These are phyloP conservation scores for Amphimedon queenslandica DNA, from an alignment of 37 sponge, comb jelly and placozoan genomes.

Conservation along the genomic window DNA sequence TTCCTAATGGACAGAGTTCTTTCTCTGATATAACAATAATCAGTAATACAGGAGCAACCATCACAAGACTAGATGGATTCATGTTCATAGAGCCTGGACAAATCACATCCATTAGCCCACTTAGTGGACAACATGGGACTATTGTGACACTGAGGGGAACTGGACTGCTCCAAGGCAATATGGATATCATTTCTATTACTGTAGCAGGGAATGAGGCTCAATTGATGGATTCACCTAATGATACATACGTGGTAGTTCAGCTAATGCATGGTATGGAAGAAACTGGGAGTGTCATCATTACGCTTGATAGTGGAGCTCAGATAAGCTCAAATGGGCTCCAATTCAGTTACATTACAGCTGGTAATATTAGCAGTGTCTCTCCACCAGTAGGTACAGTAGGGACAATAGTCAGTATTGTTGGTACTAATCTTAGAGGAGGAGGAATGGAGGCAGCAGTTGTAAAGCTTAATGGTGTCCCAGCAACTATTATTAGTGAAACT, in stretches of 20 bases:
- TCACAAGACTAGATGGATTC: constrained; percentile 17
- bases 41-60: constrained; percentile 48
- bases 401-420: constrained; percentile 9
- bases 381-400: constrained; percentile 22
- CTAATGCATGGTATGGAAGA: not conserved
- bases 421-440: constrained; percentile 39
- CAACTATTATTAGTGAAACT: constrained; percentile 7
- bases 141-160: constrained; percentile 50
- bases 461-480: constrained; percentile 25
- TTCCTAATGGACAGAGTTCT: not conserved
- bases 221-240: not conserved
- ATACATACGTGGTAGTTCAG: constrained; percentile 23
- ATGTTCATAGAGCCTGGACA: constrained; percentile 32
- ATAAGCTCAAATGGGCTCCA: not conserved
- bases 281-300: constrained; percentile 14
- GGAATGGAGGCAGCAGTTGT: constrained; percentile 20
- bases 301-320: constrained; percentile 27
- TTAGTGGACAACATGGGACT: constrained; percentile 55
- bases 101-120: constrained; percentile 30
- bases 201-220: constrained; percentile 19
- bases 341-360: constrained; percentile 35
- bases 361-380: constrained; percentile 4
- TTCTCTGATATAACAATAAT: constrained; percentile 7
- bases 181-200: constrained; percentile 12
- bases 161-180: constrained; percentile 46